Evolutionary conservation across 2,888 invertebrate genomes (phyloP).

Genomic region (Dasypogon diadema): DNA sequence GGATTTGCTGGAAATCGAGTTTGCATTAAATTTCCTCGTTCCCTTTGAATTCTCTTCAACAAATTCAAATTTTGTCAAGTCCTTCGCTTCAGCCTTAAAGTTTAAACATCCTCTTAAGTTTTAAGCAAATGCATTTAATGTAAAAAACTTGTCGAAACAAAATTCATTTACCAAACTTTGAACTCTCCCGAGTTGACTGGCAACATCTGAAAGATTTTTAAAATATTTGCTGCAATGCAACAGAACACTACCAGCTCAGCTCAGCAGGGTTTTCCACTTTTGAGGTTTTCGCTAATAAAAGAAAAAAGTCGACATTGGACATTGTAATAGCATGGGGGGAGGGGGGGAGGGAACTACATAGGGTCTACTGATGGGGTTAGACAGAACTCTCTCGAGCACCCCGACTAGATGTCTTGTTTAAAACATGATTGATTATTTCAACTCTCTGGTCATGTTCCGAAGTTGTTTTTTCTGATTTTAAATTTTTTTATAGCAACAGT

Average conservation of each 20-base stretch:
- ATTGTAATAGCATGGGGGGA: neutral
- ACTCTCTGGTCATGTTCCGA: neutral
- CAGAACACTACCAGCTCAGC: neutral
- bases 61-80: neutral
- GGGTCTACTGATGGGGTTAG: neutral
- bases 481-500: neutral
- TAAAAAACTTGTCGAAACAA: conserved; percentile 31
- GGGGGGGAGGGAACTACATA: neutral
- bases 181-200: neutral
- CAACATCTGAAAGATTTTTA: conserved; percentile 7
- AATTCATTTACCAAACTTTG: conserved; percentile 37
- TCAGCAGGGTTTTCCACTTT: neutral
- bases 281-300: neutral
- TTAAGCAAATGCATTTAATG: conserved; percentile 31
- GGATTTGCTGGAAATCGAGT: too few relatives aligned
- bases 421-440: neutral
- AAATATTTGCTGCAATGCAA: too few relatives aligned
- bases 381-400: neutral
- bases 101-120: neutral
- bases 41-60: too few relatives aligned
- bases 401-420: neutral
- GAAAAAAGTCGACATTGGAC: neutral
- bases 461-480: neutral
- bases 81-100: neutral
- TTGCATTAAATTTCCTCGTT: too few relatives aligned